phyloP scores from a whole-genome alignment of 2,113 vertebrate species.

The Rhadina sibilatrix region DNA sequence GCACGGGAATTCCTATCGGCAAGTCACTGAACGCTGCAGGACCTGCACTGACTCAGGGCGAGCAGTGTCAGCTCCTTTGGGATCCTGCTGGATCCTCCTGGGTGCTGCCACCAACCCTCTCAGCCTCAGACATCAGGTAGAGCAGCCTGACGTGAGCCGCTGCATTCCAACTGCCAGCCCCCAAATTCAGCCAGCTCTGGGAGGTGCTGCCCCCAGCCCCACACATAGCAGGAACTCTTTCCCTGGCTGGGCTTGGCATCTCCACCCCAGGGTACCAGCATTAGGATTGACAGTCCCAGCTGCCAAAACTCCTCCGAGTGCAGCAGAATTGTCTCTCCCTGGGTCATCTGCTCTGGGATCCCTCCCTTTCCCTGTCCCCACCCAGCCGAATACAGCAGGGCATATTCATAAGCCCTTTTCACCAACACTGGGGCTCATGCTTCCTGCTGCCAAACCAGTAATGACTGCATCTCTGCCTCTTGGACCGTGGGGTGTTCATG shows the following conservation, averaged over 20 bases:
- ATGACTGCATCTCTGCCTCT: not conserved
- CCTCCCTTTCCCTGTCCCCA: not conserved
- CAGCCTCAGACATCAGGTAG: not conserved
- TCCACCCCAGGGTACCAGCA: not conserved
- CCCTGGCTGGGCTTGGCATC: not conserved
- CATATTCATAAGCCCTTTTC: not conserved
- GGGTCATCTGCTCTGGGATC: not conserved
- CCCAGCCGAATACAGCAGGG: not conserved
- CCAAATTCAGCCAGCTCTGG: not conserved
- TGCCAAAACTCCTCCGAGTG: not conserved
- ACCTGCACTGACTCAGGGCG: not conserved
- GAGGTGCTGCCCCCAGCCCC: not conserved
- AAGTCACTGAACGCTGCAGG: not conserved
- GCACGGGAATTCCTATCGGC: not conserved
- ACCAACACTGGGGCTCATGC: not conserved
- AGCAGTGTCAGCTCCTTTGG: not conserved
- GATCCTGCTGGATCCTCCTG: not conserved
- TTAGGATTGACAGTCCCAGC: not conserved
- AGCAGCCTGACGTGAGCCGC: not conserved
- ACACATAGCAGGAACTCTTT: accelerated
- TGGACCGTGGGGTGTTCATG: not conserved
- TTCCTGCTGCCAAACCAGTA: not conserved
- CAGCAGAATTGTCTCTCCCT: not conserved
- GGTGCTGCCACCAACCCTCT: not conserved
- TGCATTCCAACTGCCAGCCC: not conserved